These are phyloP conservation scores for Myiopsitta monachus DNA, from an alignment of 2,113 vertebrate species.

Conservation along the genomic window DNA sequence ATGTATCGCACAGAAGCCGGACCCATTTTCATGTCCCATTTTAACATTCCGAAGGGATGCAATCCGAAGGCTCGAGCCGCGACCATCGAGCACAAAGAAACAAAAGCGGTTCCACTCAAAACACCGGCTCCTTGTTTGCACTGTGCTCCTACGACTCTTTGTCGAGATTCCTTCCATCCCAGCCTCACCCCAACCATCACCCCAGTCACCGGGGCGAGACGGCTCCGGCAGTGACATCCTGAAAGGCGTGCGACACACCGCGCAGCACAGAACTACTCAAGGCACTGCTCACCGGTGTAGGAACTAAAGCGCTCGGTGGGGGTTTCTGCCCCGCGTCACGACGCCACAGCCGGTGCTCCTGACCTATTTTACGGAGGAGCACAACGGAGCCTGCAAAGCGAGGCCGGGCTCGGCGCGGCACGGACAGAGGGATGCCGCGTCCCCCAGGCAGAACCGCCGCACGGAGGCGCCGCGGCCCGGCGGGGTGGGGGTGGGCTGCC, in stretches of 20 bases:
- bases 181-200: background rate
- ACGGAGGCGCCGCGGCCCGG: background rate
- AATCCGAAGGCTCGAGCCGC: background rate
- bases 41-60: background rate
- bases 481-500: too few species aligned
- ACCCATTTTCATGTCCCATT: background rate
- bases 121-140: rapidly evolving
- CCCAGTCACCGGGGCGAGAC: background rate
- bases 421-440: background rate
- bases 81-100: background rate
- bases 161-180: rapidly evolving
- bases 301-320: background rate
- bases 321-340: background rate
- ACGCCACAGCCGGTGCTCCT: background rate
- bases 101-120: background rate
- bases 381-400: background rate
- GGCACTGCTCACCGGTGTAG: background rate
- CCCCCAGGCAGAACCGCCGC: background rate
- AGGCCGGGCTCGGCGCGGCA: background rate
- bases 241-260: background rate
- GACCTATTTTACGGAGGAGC: background rate
- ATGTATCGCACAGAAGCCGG: background rate
- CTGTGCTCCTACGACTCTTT: rapidly evolving
- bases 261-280: rapidly evolving
- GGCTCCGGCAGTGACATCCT: background rate